Evolutionary conservation across 1,140 invertebrate genomes (phyloP), one percentile per base, ranked within the genome.

Genomic region (Drosophila trapezifrons): DNA sequence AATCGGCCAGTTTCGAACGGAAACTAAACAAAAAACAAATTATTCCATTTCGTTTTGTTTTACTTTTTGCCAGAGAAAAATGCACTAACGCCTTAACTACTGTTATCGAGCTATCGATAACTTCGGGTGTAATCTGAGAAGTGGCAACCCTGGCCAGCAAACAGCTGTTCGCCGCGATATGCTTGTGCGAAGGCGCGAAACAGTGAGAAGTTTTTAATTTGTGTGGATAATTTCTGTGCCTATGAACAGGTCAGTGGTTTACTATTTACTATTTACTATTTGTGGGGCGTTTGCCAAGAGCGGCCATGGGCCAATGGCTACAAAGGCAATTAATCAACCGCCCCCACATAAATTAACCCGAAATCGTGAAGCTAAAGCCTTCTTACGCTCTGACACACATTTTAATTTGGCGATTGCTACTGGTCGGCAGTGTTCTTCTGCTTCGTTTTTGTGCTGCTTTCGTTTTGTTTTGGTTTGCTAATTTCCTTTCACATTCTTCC

Each of bases 381-480:
- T 37, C 29, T 64, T 84, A 40, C 60, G 46, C 63, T 59, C 49
- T 86, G 83, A 89, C 79, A 87, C 62, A 87, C 72, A 83, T 87
- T 77, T 70, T 59, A 55, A 83, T 87, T 86, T 67, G 29, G 38
- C 38, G 43, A 37, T 52, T 58, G 54, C 25, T 57, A 15, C 54
- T 32, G 20, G 52, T 27, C n/a, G 18, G 45, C 69, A 17, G n/a
- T 42, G 9, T 62, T 37, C 22, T 54, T 37, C 29, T 54, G 32
- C 22, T 35, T 43, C 13, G 51, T 2, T 27, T 62, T 4, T 46
- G 25, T 18, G 42, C 35, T 63, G 54, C 55, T 58, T 46, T 80
- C 29, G 45, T 57, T 56, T 63, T 51, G 55, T 60, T 83, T 84
- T 64, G 60, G 38, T 66, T 78, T 83, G 70, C 70, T 73, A 73